Base-by-base conservation (phyloP, 2,113 vertebrate genomes). In the Albula glossodonta region DNA sequence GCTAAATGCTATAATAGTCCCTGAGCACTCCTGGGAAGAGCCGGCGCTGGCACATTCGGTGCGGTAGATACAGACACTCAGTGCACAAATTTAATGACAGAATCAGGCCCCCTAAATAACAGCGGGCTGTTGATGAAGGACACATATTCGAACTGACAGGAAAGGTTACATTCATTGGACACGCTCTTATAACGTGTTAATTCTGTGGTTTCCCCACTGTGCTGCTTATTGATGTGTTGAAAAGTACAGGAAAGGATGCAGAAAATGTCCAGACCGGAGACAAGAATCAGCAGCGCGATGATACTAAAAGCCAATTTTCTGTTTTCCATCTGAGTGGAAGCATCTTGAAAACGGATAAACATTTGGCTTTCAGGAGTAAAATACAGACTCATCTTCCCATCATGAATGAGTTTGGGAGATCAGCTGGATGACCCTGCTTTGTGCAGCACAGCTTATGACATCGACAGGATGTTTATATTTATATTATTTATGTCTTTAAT, bases 231-330 rank as follows among this genome's bases (percentile, higher is more conserved):
- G 41, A 85, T 57, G 70, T 41, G 80, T 84, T 12, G 78, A 66
- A 56, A 86, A 82, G 13, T 77, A 83, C 80, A 13, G 80, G 53
- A 53, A 84, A 78, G 87, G 78, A 90, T 81, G 88, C 91, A 88
- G 85, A 87, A 51, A 57, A 80, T 78, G 12, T 81, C 87, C 88
- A 88, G 83, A 88, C 88, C 81, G 80, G 79, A 86, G 56, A 81
- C 88, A 88, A 49, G 53, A 57, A 25, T 48, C 82, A 57, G 50
- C 22, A 81, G 80, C 22, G 31, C 31, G 31, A 41, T 41, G 48
- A 74, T 74, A 88, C 92, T 95, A 94, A 95, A 95, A 94, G 93
- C 93, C 86, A 93, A 93, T 94, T 95, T 95, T 93, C 93, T 90
- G 89, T 91, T 90, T 94, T 94, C 93, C 93, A 90, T 91, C 89